phyloP scores from a whole-genome alignment of 1,140 invertebrate genomes.

The Drosophila tsacasi region DNA sequence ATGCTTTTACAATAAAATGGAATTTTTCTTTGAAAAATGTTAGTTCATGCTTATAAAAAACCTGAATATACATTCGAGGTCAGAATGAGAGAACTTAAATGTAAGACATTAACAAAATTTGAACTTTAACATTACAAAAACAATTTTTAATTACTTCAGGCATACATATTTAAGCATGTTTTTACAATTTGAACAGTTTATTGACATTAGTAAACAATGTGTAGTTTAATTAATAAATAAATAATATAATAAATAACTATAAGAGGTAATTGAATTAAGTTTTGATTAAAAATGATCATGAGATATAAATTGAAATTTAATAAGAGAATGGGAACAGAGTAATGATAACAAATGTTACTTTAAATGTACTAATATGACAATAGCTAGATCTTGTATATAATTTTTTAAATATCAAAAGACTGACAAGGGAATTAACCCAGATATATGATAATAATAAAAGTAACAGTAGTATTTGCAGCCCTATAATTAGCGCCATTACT shows the following conservation, averaged over 20 bases:
- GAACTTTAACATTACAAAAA: not conserved
- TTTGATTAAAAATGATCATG: not conserved
- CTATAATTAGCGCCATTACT: not conserved
- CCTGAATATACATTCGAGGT: not conserved
- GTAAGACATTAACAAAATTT: not conserved
- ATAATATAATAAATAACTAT: too few relatives aligned
- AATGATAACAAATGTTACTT: too few relatives aligned
- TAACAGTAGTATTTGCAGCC: not conserved
- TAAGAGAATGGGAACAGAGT: too few relatives aligned
- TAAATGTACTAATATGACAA: too few relatives aligned
- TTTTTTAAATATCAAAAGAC: too few relatives aligned
- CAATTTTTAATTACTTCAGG: rapidly evolving
- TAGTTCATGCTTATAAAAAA: not conserved
- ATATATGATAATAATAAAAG: too few relatives aligned
- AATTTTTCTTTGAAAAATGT: not conserved
- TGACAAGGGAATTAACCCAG: too few relatives aligned
- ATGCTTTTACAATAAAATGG: not conserved
- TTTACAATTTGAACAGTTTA: not conserved
- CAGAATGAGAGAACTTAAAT: not conserved
- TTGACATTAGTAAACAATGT: not conserved
- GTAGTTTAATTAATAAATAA: not conserved
- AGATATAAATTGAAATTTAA: not conserved
- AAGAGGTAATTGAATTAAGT: not conserved
- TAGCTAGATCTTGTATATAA: too few relatives aligned
- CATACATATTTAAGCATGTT: too few relatives aligned